phyloP scores from a whole-genome alignment of 2,113 vertebrate genomes.

The Macquaria australasica region DNA sequence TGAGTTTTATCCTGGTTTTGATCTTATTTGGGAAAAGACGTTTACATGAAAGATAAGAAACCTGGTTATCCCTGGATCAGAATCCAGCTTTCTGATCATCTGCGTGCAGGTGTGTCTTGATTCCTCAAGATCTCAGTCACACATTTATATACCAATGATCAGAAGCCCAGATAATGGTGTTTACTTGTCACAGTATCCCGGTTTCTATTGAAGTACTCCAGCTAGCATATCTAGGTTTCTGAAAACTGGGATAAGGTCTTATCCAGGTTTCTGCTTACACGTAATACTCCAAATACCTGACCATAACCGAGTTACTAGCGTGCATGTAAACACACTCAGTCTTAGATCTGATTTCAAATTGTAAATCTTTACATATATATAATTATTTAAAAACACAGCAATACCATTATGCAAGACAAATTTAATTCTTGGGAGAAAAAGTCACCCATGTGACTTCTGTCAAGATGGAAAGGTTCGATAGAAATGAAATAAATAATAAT shows the following conservation, averaged over 20 bases:
- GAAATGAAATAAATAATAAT: constrained; percentile 13
- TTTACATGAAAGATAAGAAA: background rate
- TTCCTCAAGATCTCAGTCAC: background rate
- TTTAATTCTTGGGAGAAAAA: background rate
- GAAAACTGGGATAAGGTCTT: background rate
- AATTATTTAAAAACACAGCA: too few relatives aligned
- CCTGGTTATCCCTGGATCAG: background rate
- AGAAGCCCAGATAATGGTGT: background rate
- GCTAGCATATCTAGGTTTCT: background rate
- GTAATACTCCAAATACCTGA: background rate
- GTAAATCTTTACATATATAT: background rate
- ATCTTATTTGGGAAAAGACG: background rate
- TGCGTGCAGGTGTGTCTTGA: too few relatives aligned
- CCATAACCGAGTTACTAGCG: background rate
- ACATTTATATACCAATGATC: background rate
- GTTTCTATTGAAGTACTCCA: background rate
- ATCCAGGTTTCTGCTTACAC: too few relatives aligned
- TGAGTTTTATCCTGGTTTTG: background rate
- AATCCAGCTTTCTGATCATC: background rate
- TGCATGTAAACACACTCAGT: background rate
- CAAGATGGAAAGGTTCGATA: background rate
- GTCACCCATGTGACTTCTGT: background rate
- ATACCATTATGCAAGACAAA: background rate
- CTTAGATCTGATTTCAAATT: background rate
- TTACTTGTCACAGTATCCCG: background rate